phyloP scores from a whole-genome alignment of 1,140 invertebrate genomes.

The Eueides isabella region DNA sequence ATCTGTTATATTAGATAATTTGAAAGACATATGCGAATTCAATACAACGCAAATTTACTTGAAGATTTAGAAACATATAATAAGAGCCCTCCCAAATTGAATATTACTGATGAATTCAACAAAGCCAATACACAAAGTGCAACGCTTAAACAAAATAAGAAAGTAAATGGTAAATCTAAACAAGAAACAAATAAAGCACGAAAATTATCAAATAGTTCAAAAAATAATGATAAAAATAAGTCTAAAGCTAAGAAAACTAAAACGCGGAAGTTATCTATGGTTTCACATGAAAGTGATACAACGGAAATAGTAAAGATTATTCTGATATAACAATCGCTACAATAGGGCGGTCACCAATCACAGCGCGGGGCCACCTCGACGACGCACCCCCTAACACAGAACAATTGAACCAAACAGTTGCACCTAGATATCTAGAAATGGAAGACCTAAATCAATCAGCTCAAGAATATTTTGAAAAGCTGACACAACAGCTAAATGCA shows the following conservation, averaged over 20 bases:
- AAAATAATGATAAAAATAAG: conserved; percentile 1
- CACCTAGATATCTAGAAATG: conserved; percentile 51
- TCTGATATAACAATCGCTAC: conserved; percentile 51
- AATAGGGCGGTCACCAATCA: conserved; percentile 56
- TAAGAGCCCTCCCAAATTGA: conserved; percentile 37
- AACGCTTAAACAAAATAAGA: conserved; percentile 3
- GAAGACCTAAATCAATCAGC: conserved; percentile 48
- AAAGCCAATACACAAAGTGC: not conserved
- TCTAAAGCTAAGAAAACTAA: conserved; percentile 20
- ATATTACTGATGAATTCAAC: conserved; percentile 40
- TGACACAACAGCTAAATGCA: conserved; percentile 42
- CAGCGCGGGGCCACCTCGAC: conserved; percentile 53
- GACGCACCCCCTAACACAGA: conserved; percentile 52
- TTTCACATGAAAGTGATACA: conserved; percentile 13
- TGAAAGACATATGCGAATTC: conserved; percentile 53
- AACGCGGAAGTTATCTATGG: conserved; percentile 1
- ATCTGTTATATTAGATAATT: conserved; percentile 47
- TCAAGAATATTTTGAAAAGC: conserved; percentile 49
- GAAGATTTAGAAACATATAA: conserved; percentile 47
- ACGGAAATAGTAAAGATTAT: conserved; percentile 5
- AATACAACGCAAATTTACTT: conserved; percentile 55
- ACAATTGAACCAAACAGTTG: conserved; percentile 42
- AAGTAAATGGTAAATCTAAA: not conserved
- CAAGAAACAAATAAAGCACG: conserved; percentile 14
- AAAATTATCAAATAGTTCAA: not conserved